Base-by-base conservation (phyloP, 2,888 invertebrate genomes). In the Bedellia somnulentella region DNA sequence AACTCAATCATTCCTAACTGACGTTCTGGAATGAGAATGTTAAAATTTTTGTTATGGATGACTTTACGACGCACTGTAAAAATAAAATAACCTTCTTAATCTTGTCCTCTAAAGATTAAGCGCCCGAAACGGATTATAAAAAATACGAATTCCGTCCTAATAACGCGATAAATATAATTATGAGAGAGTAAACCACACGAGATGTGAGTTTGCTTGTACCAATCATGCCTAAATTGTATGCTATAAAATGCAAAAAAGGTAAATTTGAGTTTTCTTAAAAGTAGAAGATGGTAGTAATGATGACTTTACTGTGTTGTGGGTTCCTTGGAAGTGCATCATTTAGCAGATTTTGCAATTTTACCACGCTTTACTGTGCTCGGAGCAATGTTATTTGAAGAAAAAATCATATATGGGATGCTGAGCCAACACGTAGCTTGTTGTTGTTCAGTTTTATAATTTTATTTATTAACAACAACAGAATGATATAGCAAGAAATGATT, bases 211-310 rank as follows among this genome's bases (percentile, higher is more conserved):
- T 40, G 39, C 55, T 44, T 58, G 53, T 54, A 49, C 49, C 57
- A 49, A 58, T 57, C 51, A 48, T 45, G 53, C 47, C 48, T 51
- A 63, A 64, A 63, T 61, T 61, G 57, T 55, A 51, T 38, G 49
- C 41, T 56, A 57, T 63, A 60, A 57, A 57, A 62, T 57, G 57
- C 52, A 62, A 62, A 63, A 63, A 58, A 45, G 39, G 44, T 34
- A 43, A 44, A 56, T 52, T 56, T 51, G 33, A 29, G 38, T 35
- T 37, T 35, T 36, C 37, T 33, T 38, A 36, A 45, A 44, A 39
- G 41, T 37, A 39, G 42, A 38, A 39, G 37, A 38, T 38, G 37
- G 15, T 27, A 24, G 36, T 39, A 44, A 42, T 43, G 37, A 39
- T 36, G 30, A 35, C 18, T 5, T 9, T 25, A 35, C 38, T 39